Evolutionary conservation across 2,113 vertebrate genomes (phyloP).

Genomic region (Tamias sibiricus): DNA sequence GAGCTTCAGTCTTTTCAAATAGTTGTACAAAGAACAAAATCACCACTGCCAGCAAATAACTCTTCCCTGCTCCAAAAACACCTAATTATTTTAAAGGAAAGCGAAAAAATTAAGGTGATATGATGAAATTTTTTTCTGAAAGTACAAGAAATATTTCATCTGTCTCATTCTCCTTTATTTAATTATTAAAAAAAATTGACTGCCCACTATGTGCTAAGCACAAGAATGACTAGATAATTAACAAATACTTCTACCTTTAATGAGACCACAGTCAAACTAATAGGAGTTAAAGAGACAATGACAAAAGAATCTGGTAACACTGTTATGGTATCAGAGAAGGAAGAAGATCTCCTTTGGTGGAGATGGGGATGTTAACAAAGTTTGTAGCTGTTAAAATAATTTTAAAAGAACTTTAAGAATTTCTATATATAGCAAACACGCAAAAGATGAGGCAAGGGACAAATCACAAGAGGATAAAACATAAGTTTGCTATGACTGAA

Average conservation of each 20-base stretch:
- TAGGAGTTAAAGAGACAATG: background rate
- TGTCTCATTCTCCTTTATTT: background rate
- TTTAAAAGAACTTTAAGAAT: background rate
- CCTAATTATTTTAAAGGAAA: slow-evolving; percentile 81
- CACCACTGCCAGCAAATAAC: slow-evolving; percentile 89
- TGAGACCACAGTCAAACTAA: background rate
- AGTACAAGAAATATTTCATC: background rate
- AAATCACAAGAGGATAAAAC: background rate
- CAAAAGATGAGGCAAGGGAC: background rate
- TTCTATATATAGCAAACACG: background rate
- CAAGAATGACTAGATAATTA: background rate
- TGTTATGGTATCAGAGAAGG: background rate
- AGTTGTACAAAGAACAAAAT: slow-evolving; percentile 88
- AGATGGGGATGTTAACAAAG: background rate
- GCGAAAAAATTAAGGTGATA: slow-evolving; percentile 41
- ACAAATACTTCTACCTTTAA: background rate
- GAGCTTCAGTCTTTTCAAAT: slow-evolving; percentile 84
- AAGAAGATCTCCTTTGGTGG: background rate
- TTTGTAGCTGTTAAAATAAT: background rate
- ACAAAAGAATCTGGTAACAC: background rate
- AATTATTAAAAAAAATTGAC: background rate
- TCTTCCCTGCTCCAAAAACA: slow-evolving; percentile 92
- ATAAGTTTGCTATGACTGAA: background rate
- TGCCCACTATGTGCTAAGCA: background rate
- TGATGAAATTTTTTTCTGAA: background rate